Conservation (phyloP, 1,140 invertebrate species). For the Drosophila quadrilineata region DNA sequence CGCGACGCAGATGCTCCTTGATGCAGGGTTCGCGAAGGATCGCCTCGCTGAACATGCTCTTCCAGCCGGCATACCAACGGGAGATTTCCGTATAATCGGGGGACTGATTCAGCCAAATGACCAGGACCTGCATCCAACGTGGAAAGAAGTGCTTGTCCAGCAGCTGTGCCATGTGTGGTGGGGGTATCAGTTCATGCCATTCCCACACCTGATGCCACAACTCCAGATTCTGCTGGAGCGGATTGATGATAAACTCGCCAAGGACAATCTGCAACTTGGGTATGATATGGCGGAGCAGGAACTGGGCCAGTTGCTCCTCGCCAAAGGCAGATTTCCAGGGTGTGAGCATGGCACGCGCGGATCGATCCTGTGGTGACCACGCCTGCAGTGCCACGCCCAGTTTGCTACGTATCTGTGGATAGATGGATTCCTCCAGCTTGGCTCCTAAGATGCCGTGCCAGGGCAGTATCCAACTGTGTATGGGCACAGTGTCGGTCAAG, state of each 20-base stretch:
- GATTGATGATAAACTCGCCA: conserved; percentile 90
- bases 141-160: conserved; percentile 94
- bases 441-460: conserved; percentile 85
- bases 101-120: conserved; percentile 90
- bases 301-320: conserved; percentile 90
- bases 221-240: conserved; percentile 88
- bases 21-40: conserved; percentile 86
- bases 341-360: conserved; percentile 94
- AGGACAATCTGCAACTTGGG: conserved; percentile 92
- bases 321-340: conserved; percentile 95
- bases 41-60: conserved; percentile 87
- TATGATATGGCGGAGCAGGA: conserved; percentile 94
- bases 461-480: conserved; percentile 98
- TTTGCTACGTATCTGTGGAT: conserved; percentile 96
- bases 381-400: conserved; percentile 91
- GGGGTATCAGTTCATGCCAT: conserved; percentile 91
- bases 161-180: conserved; percentile 86
- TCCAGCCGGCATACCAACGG: conserved; percentile 95
- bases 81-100: conserved; percentile 92
- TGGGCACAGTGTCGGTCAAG: conserved; percentile 94
- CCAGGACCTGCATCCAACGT: conserved; percentile 90
- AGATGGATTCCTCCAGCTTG: conserved; percentile 89
- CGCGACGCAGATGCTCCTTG: conserved; percentile 92
- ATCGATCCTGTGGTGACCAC: conserved; percentile 96
- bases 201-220: conserved; percentile 93